Percentiles rank a stretch among this genome's conserved stretches.
Evolutionary conservation across 2,113 vertebrate genomes (phyloP).

Genomic region (Gymnocephalus cernua): DNA sequence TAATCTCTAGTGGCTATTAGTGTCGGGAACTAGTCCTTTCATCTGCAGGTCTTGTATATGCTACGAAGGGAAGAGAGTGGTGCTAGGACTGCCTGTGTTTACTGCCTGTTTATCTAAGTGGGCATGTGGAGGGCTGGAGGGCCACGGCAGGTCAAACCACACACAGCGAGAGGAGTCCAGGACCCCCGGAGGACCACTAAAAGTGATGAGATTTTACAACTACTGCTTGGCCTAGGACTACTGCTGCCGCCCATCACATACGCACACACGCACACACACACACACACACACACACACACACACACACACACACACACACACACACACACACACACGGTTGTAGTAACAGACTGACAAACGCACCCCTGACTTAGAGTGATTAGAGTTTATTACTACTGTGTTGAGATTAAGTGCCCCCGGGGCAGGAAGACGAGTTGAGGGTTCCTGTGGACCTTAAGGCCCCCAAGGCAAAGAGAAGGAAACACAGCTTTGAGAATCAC

Average conservation of each 20-base stretch:
- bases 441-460: constrained; percentile 67
- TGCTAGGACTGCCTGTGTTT: constrained; percentile 76
- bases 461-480: constrained; percentile 62
- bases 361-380: constrained; percentile 74
- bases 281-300: constrained; percentile 52
- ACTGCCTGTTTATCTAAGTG: constrained; percentile 84
- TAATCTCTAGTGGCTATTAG: constrained; percentile 79
- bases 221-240: constrained; percentile 73
- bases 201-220: constrained; percentile 81
- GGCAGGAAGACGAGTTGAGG: constrained; percentile 71
- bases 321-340: constrained; percentile 45
- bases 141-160: constrained; percentile 81
- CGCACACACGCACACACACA: constrained; percentile 44
- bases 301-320: not conserved
- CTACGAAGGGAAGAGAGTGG: constrained; percentile 70
- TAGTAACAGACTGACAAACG: constrained; percentile 52
- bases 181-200: constrained; percentile 80
- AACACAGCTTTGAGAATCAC: constrained; percentile 46
- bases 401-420: constrained; percentile 74
- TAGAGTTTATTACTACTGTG: constrained; percentile 85
- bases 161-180: constrained; percentile 80
- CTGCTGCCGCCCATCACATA: constrained; percentile 66
- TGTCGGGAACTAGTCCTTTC: constrained; percentile 73
- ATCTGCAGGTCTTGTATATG: constrained; percentile 81
- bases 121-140: constrained; percentile 74